These are phyloP conservation scores for Dicrurus megarhynchus DNA, from an alignment of 2,113 vertebrate species.

Conservation along the genomic window DNA sequence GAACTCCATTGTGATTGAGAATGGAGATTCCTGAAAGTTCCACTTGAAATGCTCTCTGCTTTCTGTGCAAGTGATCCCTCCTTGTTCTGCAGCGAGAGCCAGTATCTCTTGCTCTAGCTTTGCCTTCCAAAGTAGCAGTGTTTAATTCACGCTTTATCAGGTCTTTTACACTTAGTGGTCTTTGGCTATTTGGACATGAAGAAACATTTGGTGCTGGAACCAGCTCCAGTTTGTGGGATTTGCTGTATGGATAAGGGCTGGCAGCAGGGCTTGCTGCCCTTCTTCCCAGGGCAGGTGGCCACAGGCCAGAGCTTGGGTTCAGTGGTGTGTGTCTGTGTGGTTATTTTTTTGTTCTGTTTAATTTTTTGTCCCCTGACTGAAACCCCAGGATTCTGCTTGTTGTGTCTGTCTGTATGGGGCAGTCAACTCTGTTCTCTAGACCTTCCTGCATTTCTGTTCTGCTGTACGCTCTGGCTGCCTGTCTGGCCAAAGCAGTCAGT, in stretches of 20 bases:
- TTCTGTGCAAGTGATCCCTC: neutral
- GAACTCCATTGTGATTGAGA: neutral
- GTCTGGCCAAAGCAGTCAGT: slow-evolving; percentile 44
- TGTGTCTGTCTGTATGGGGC: neutral
- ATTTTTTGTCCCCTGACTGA: neutral
- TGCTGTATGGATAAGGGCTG: neutral
- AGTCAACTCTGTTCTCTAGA: neutral
- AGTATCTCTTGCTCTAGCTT: neutral
- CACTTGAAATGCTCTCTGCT: neutral
- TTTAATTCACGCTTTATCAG: neutral
- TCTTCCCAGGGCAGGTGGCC: accelerated
- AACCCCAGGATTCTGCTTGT: neutral
- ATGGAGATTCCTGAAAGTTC: neutral
- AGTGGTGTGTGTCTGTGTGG: neutral
- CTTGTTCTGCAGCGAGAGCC: neutral
- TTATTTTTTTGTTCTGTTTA: neutral
- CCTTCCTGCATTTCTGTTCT: neutral
- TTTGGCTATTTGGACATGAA: neutral
- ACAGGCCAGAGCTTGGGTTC: neutral
- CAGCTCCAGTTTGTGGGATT: neutral
- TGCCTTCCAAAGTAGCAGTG: neutral
- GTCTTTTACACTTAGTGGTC: neutral
- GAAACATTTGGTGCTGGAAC: neutral
- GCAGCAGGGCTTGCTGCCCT: neutral
- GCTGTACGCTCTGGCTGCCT: slow-evolving; percentile 58